Evolutionary conservation across 2,113 vertebrate genomes (phyloP), one percentile per base, ranked within the genome.

Genomic region (Clarias magur): DNA sequence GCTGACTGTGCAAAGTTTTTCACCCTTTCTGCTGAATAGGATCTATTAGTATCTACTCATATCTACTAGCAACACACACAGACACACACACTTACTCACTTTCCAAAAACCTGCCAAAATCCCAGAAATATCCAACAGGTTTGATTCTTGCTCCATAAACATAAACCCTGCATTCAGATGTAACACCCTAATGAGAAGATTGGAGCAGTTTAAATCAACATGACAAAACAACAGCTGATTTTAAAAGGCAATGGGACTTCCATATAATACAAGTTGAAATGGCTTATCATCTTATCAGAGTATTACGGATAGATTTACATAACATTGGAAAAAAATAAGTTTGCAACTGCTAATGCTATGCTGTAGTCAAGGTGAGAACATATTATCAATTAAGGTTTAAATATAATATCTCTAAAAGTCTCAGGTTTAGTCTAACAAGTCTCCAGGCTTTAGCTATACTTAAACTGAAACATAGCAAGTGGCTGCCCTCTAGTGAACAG

Each of bases 401-500:
- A 62, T 21, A 13, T 1, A 17, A 15, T 30, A 67, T 17, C 23
- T 30, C 38, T 83, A 42, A 19, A 42, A 8, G 6, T 8, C 48
- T 48, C 48, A 48, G 48, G 48, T 48, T 5, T 48, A 48, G 48
- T 48, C 48, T 48, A 48, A 68, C 30, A 68, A 9, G 3, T 82
- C 5, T 48, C 60, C 3, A 25, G 23, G n/a, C 21, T 78, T 27
- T 34, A 17, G 21, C 11, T 12, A 1, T 38, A 42, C 30, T 42
- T 57, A 30, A 3, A 9, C 23, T 84, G 12, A 88, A 85, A 72
- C 12, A 62, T 63, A 34, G 68, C 73, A 59, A 4, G 8, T 15
- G 60, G 34, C 76, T 87, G 85, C 67, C 68, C 88, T 85, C 88
- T 89, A 80, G 80, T 82, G 88, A 76, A 82, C 10, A 17, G 30